Conservation (phyloP, 1,140 invertebrate genomes). For the Achroia grisella region DNA sequence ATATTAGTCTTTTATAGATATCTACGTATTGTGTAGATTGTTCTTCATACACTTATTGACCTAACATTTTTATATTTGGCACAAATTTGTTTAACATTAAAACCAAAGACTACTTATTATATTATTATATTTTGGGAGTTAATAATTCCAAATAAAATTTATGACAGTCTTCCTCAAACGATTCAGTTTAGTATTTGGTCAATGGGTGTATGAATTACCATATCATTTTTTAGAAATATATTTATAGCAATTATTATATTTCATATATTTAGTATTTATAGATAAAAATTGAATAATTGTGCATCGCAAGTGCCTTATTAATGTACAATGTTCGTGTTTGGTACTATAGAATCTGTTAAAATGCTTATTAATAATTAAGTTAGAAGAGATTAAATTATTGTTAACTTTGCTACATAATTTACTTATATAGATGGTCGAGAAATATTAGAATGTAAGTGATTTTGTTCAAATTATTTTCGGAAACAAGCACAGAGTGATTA, state of each 20-base stretch:
- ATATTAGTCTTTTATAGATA: slow-evolving; percentile 28
- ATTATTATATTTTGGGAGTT: slow-evolving; percentile 30
- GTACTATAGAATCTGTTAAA: slow-evolving; percentile 65
- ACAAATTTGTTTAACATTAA: slow-evolving; percentile 27
- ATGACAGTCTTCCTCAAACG: slow-evolving; percentile 33
- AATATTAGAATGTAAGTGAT: too few species aligned
- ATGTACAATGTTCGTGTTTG: slow-evolving; percentile 64
- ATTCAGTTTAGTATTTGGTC: slow-evolving; percentile 24
- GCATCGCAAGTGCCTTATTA: slow-evolving; percentile 66
- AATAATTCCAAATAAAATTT: slow-evolving; percentile 13
- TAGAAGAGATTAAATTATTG: slow-evolving; percentile 73
- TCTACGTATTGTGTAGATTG: slow-evolving; percentile 9
- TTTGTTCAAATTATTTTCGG: too few species aligned
- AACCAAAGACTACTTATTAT: slow-evolving; percentile 51
- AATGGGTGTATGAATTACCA: slow-evolving; percentile 42
- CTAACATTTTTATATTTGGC: slow-evolving; percentile 25
- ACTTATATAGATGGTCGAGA: slow-evolving; percentile 28
- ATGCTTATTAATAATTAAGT: slow-evolving; percentile 52
- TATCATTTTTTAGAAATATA: slow-evolving; percentile 36
- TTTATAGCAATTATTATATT: slow-evolving; percentile 41
- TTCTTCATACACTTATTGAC: slow-evolving; percentile 35
- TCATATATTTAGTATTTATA: slow-evolving; percentile 55
- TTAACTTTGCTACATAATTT: slow-evolving; percentile 69
- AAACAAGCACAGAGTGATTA: too few species aligned
- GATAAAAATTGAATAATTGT: slow-evolving; percentile 53